Conservation (phyloP, 1,140 invertebrate species). For the Periplaneta americana region DNA sequence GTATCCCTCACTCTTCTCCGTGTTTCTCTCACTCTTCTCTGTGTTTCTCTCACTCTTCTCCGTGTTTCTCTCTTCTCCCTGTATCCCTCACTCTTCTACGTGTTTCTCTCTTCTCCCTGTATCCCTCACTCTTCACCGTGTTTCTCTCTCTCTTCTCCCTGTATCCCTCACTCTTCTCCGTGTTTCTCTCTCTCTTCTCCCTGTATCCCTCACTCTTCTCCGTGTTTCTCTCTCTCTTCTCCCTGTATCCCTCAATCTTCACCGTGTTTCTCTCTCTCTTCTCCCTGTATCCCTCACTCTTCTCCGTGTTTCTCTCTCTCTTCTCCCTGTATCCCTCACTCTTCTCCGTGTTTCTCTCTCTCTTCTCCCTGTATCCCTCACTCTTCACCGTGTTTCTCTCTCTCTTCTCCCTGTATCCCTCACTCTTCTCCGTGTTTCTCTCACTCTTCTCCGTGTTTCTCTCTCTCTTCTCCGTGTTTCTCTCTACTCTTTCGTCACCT, state of each 20-base stretch:
- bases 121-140: background rate
- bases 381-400: no score
- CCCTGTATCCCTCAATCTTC: background rate
- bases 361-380: no score
- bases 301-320: no score
- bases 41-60: background rate
- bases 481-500: no score
- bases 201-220: no score
- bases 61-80: background rate
- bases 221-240: background rate
- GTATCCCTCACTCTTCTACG: constrained; percentile 5
- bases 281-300: no score
- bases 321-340: no score
- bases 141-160: background rate
- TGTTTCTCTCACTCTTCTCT: constrained; percentile 3
- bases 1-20: background rate
- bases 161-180: background rate
- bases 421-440: no score
- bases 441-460: no score
- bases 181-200: background rate
- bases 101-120: background rate
- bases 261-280: background rate
- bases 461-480: no score
- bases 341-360: no score
- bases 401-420: no score